Percentiles rank a stretch among this genome's conserved stretches.
Conservation (phyloP, 2,113 vertebrate species). For the Neodontobutis hainanensis region DNA sequence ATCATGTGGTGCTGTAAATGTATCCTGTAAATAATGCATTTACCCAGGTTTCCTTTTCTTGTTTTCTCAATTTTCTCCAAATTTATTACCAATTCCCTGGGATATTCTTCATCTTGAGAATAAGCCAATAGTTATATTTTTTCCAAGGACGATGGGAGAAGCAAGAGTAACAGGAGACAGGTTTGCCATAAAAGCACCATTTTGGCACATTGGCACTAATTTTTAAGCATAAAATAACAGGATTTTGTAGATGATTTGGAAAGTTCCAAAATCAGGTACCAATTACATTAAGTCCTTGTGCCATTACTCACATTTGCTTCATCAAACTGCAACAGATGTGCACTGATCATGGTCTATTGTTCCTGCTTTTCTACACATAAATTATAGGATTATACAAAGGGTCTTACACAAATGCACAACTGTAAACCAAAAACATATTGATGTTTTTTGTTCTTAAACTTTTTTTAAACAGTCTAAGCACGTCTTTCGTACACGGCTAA, state of each 20-base stretch:
- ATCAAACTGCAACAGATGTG: background rate
- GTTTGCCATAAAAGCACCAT: no score
- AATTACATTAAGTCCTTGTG: background rate
- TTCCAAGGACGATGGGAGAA: no score
- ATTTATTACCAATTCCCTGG: no score
- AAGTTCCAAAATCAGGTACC: background rate
- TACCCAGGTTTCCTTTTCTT: no score
- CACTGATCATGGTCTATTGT: background rate
- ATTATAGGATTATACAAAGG: slow-evolving; percentile 32
- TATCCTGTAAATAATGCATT: background rate
- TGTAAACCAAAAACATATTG: slow-evolving; percentile 25
- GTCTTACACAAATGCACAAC: slow-evolving; percentile 26
- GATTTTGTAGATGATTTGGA: background rate
- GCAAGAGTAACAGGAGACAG: no score
- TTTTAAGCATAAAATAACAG: no score
- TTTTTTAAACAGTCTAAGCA: slow-evolving; percentile 15
- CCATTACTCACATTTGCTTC: background rate
- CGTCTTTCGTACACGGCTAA: slow-evolving; percentile 28
- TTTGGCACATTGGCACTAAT: no score
- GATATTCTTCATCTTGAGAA: no score
- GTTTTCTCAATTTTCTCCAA: no score
- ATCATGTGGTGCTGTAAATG: background rate
- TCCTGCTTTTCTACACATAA: background rate
- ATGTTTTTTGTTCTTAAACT: slow-evolving; percentile 23
- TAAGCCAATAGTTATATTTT: no score